Evolutionary conservation across 2,888 invertebrate species (phyloP).

Genomic region (Spicauda simplicius): DNA sequence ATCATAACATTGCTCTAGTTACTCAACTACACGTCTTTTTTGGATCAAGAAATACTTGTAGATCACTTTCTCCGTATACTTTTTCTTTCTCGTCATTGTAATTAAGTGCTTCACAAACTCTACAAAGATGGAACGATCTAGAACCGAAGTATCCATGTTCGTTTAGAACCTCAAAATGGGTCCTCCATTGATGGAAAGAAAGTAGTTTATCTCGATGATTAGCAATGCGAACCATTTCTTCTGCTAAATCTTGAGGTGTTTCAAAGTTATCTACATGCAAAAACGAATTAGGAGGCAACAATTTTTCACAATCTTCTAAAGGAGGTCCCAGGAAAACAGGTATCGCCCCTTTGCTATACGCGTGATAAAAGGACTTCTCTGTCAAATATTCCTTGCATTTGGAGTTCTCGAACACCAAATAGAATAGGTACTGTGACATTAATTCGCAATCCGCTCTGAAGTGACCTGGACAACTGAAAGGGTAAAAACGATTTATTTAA

Average conservation of each 20-base stretch:
- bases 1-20: not conserved
- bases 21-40: conserved; percentile 5
- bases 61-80: conserved; percentile 50
- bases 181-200: conserved; percentile 86
- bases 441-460: conserved; percentile 84
- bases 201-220: conserved; percentile 58
- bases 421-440: conserved; percentile 86
- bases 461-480: conserved; percentile 87
- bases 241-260: conserved; percentile 76
- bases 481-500: not conserved
- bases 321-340: conserved; percentile 88
- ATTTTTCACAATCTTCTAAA: conserved; percentile 68
- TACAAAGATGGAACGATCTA: conserved; percentile 85
- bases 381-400: conserved; percentile 89
- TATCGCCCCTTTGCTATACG: conserved; percentile 85
- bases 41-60: conserved; percentile 55
- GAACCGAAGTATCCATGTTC: conserved; percentile 89
- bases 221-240: conserved; percentile 78
- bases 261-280: conserved; percentile 85
- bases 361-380: conserved; percentile 89
- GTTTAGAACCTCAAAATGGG: conserved; percentile 81
- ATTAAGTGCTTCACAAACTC: conserved; percentile 88
- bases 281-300: conserved; percentile 87
- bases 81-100: conserved; percentile 73
- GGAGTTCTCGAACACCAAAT: conserved; percentile 89